Base-by-base conservation (phyloP, 2,888 invertebrate species). In the Disparrhopalites patrizii region DNA sequence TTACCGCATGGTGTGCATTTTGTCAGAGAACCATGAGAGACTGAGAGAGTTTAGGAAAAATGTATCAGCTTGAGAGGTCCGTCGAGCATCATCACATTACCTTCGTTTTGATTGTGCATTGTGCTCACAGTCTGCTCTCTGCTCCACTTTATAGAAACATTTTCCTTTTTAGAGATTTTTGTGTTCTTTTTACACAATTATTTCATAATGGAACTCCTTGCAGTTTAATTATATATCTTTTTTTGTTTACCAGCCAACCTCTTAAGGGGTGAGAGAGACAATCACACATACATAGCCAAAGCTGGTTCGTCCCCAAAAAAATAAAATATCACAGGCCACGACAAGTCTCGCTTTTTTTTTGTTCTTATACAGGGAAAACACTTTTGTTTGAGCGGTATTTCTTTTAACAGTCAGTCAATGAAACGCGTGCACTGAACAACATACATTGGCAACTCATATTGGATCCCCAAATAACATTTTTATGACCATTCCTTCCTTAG, bases 301-400 rank as follows among this genome's bases (percentile, higher is more conserved):
- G 47, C 47, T 18, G 47, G 47, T 20, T 47, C 47, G 7, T 43
- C 25, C 47, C 13, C 40, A 40, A 47, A 47, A 47, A 47, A n/a
- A n/a, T n/a, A n/a, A n/a, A n/a, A n/a, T n/a, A 47, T 47, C 47
- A 47, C 47, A 47, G 25, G 25, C 47, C 47, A 47, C 47, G 25
- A n/a, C n/a, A n/a, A n/a, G n/a, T n/a, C n/a, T n/a, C n/a, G n/a
- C n/a, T n/a, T n/a, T n/a, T n/a, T n/a, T 47, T 47, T 47, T 47
- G 20, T 20, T 43, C 43, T 18, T 23, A 47, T 23, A 25, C 13
- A 47, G 13, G 8, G 47, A 23, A 47, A 15, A n/a, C 47, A 47
- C 47, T 47, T 47, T 47, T 47, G 47, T 47, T 3, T 20, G 47
- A 36, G 36, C 7, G 15, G 7, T 25, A 23, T 47, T 47, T 10